Base-by-base conservation (phyloP, 2,888 invertebrate genomes). In the Stictocephala bisonia region DNA sequence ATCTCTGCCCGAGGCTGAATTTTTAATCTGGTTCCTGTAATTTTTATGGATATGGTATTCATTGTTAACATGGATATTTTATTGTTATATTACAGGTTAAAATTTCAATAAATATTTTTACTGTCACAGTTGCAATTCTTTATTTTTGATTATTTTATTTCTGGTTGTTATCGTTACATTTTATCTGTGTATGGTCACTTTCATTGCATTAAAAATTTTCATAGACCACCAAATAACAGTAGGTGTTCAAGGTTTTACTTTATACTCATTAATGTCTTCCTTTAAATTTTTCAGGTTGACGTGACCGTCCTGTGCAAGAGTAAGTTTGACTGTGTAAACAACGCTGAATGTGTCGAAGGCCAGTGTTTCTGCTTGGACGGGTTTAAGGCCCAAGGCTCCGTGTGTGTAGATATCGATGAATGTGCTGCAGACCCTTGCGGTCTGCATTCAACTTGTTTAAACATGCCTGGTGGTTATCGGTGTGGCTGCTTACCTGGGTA, bases 341-440 rank as follows among this genome's bases (percentile, higher is more conserved):
- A 96, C 82, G 95, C 95, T 0, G 94, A 94, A 84, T 96, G 96
- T 82, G 88, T 93, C 76, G 93, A 95, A 81, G 90, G 90, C 77
- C 94, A 94, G 85, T 96, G 96, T 82, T 94, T 93, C 86, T 95
- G 96, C 82, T 91, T 94, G 84, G 90, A 93, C 79, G 95, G 96
- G 18, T 96, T 96, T 82, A 88, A 91, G 75, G 91, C 94, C 0
- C 89, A 90, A 78, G 93, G 91, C 44, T 91, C 95, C 0, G 87
- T 90, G 77, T 95, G 95, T 81, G 86, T 90, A 56, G 95, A 95
- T 81, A 85, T 94, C 44, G 91, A 96, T 82, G 96, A 96, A 85
- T 96, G 96, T 83, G 83, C 83, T 15, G 83, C 84, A 35, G 86
- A 86, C 76, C 88, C 88, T 0, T 96, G 96, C 82, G 95, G 95